Evolutionary conservation across 37 sponge, comb jelly and placozoan genomes (phyloP), one percentile per base, ranked within the genome.

Genomic region (Oopsacas minuta): DNA sequence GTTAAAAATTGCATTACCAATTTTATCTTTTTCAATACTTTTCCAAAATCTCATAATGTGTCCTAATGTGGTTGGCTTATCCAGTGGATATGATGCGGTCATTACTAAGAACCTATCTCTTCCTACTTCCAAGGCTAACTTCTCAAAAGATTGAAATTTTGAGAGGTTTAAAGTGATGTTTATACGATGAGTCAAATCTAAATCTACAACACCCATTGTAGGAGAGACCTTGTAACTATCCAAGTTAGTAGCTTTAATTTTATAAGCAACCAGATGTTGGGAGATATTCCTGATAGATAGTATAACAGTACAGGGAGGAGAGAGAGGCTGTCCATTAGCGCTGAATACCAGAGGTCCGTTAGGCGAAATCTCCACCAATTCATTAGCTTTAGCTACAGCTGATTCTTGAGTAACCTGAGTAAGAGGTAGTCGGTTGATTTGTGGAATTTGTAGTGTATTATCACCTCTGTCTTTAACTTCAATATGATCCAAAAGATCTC

Each of bases 81-180:
- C 75, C 28, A 61, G 30, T 32, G 75, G 75, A n/a, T 20, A 61
- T 32, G 1, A 10, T 32, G 75, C 75, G 28, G 28, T 12, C 75
- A 61, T 61, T 10, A 61, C 30, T 61, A 61, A 61, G 75, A 61
- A 61, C 75, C 75, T 61, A n/a, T 61, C 75, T 61, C 22, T 61
- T 32, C 32, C 7, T 34, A 61, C 75, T 25, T 61, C 75, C 28
- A 7, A 32, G 22, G 32, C 20, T n/a, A 61, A n/a, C 30, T 10
- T 12, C 22, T 25, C 75, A n/a, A 61, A 34, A 61, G 20, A 10
- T 3, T 3, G 20, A 3, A 5, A 32, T 20, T 20, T n/a, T 32
- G 75, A 61, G 75, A 61, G 28, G 28, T 25, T 5, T 10, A 61
- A 34, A 20, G 75, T 61, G 17, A 61, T 12, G 1, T 34, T n/a